Base-by-base conservation (phyloP, 1,140 invertebrate genomes). In the Cepaea nemoralis region DNA sequence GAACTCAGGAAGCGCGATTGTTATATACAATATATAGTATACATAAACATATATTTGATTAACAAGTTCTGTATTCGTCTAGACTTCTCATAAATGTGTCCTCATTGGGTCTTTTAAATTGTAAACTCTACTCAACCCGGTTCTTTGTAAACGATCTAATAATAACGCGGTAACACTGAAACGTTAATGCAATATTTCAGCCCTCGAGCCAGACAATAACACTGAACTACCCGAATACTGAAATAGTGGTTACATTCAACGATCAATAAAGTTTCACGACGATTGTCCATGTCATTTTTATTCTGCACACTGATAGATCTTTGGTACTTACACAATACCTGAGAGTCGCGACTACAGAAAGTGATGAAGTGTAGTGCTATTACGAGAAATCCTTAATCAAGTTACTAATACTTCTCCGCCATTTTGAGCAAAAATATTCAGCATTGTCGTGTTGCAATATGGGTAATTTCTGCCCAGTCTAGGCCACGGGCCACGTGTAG, bases 401-500 rank as follows among this genome's bases (percentile, higher is more conserved):
- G 63, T 69, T 79, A 69, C 77, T 69, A 66, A 48, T 79, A 79
- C 35, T 48, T n/a, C 33, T 79, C 77, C 59, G 77, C 77, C 77
- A 79, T 79, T 79, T 79, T 79, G 77, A 19, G 42, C 31, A 79
- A 79, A 79, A 77, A 79, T 67, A 79, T 79, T 33, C 77, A 79
- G 67, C 77, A 79, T 67, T 79, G 59, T 79, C 77, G 77, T 79
- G 63, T 67, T 79, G 77, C 77, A 79, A 45, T 79, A 69, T 79
- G 77, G 77, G 77, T 79, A 79, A 79, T 79, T 69, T 69, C 40
- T 69, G 35, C 55, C 19, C 27, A 45, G 63, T 69, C 77, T 69
- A 45, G 66, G 77, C 77, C 77, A 79, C 77, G 77, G 66, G 77
- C 77, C 77, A 79, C 77, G 77, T 79, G 77, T 79, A 79, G 77